Conservation (phyloP, 1,140 invertebrate genomes). For the Oncopodura yosiiana region DNA sequence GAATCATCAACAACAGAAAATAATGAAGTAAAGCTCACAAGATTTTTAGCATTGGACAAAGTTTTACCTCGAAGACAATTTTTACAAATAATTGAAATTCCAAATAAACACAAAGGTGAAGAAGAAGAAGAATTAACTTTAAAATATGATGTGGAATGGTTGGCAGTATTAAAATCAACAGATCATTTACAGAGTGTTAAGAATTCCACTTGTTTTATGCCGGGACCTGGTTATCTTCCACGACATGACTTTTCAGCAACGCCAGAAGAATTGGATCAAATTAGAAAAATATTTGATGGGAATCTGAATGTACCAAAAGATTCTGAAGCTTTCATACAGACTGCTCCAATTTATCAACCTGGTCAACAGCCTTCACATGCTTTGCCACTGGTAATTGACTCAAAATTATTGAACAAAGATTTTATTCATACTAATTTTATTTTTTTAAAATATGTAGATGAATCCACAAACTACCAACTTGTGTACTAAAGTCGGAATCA, state of each 20-base stretch:
- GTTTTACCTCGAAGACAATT: conserved; percentile 80
- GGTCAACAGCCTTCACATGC: conserved; percentile 36
- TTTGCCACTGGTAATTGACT: conserved; percentile 6
- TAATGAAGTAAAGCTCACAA: conserved; percentile 50
- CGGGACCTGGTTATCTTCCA: too few species aligned
- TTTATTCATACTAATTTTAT: too few species aligned
- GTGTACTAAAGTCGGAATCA: conserved; percentile 66
- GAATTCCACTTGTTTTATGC: conserved; percentile 61
- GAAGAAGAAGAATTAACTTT: conserved; percentile 45
- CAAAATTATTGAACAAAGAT: too few species aligned
- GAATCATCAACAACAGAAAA: too few species aligned
- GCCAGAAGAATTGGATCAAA: conserved; percentile 56
- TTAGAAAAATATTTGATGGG: conserved; percentile 55
- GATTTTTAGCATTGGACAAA: conserved; percentile 93
- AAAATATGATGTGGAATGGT: conserved; percentile 87
- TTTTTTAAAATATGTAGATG: conserved; percentile 39
- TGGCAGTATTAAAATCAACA: conserved; percentile 72
- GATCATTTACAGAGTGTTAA: conserved; percentile 76
- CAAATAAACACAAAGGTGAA: too few species aligned
- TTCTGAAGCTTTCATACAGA: conserved; percentile 66
- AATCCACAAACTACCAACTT: conserved; percentile 76
- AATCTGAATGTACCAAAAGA: conserved; percentile 58
- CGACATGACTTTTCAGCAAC: conserved; percentile 66
- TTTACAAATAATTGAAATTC: conserved; percentile 49
- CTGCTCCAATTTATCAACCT: conserved; percentile 54